Evolutionary conservation across 2,113 vertebrate species (phyloP), one percentile per base, ranked within the genome.

Genomic region (Clarias macrocephalus): DNA sequence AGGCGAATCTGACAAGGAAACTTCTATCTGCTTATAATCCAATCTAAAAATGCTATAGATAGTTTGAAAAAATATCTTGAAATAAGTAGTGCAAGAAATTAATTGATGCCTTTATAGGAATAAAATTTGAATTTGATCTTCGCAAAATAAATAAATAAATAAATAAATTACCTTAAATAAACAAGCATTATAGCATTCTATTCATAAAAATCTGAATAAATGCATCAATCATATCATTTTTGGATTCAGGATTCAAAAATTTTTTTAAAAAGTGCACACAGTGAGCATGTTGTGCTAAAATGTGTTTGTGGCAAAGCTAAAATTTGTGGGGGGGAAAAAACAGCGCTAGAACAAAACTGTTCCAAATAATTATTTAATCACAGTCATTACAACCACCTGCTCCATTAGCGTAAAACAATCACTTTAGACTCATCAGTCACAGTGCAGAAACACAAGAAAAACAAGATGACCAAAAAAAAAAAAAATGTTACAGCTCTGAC

Each of bases 311-410:
- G 81, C 28, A 66, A 62, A 84, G 30, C 37, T 82, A 66, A 81
- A 57, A 80, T 60, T 66, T 25, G 63, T n/a, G 48, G 30, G 18
- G 85, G 73, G 52, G 62, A 37, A 65, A 86, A 84, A 81, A 60
- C 18, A 54, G 23, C 65, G 42, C 81, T 37, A 59, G 57, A 86
- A 85, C 82, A 83, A 85, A 60, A 83, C 57, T 87, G 82, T 86
- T 90, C 80, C 80, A 88, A 89, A 90, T 85, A 89, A 88, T 73
- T 76, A 79, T 92, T 91, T 90, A 89, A 90, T 90, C 88, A 91
- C 90, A 92, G 91, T 91, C 63, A 79, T 90, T 88, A 88, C 83
- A 90, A 91, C 70, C 89, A 91, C 88, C 88, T 87, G 90, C 87
- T 82, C 86, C 72, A 87, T 83, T 87, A 84, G 60, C 82, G 82